These are phyloP conservation scores for Mallateleia sp. DNA, from an alignment of 2,888 invertebrate genomes.

Conservation along the genomic window DNA sequence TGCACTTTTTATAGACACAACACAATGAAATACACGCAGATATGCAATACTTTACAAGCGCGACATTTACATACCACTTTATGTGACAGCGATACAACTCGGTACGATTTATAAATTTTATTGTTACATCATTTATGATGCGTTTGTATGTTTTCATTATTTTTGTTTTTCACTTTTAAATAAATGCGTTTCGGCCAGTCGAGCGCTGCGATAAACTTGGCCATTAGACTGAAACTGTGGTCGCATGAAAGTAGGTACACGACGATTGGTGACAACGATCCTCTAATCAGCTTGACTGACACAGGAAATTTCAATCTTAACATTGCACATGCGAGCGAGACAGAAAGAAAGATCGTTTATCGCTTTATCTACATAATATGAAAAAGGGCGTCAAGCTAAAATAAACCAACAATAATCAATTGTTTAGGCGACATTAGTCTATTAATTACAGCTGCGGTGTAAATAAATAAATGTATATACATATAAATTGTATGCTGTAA, in stretches of 20 bases:
- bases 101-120: slow-evolving; percentile 4
- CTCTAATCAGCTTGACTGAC: slow-evolving; percentile 72
- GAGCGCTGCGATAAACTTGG: slow-evolving; percentile 48
- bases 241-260: slow-evolving; percentile 65
- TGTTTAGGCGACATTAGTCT: too few species aligned
- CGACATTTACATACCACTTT: slow-evolving; percentile 9
- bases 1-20: slow-evolving; percentile 11
- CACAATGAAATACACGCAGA: not conserved
- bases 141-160: not conserved
- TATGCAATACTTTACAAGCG: slow-evolving; percentile 4
- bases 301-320: slow-evolving; percentile 86
- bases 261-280: slow-evolving; percentile 68
- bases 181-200: slow-evolving; percentile 33
- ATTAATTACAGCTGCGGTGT: too few species aligned
- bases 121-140: slow-evolving; percentile 7
- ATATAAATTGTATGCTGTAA: too few species aligned
- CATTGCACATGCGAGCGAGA: slow-evolving; percentile 80
- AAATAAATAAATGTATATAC: too few species aligned
- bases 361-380: slow-evolving; percentile 15
- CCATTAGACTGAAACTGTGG: slow-evolving; percentile 65
- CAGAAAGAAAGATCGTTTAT: slow-evolving; percentile 55
- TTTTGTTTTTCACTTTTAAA: slow-evolving; percentile 34
- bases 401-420: not conserved
- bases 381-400: slow-evolving; percentile 42
- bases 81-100: not conserved